Evolutionary conservation across 2,113 vertebrate genomes (phyloP), one percentile per base, ranked within the genome.

Genomic region (Atlantisia rogersi): DNA sequence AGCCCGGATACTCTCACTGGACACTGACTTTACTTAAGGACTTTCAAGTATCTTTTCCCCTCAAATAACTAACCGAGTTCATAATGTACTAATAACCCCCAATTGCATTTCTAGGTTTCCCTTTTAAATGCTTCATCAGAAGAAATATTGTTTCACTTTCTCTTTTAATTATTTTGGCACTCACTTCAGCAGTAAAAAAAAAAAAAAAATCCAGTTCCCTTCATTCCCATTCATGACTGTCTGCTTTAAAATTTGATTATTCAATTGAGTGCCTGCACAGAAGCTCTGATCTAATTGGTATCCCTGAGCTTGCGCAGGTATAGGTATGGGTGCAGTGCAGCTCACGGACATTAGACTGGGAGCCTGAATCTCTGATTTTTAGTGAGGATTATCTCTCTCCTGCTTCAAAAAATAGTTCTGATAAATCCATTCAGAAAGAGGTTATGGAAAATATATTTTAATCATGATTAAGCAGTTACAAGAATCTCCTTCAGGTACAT

Each of bases 201-300:
- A 70, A 70, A 64, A 8, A 48, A 48, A 42, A 71, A 46, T 52
- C 22, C 29, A 42, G 9, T 74, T 8, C 42, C 22, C 42, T 63
- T 69, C 52, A n/a, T 88, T 85, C 50, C 37, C 0, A 3, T 90
- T 92, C 82, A 67, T 1, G 4, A 75, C 80, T 67, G 84, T 81
- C 73, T 90, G 39, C 73, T 81, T 86, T 82, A 73, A 84, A 93
- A 91, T 59, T 69, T 78, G 68, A 64, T 96, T 92, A 82, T 88
- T 86, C 71, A 92, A 21, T 32, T 86, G 52, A 68, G 29, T 81
- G 60, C 31, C 29, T 78, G 29, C 3, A 6, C 48, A 78, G 82
- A 90, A 84, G 28, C 64, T 70, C 82, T 95, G 69, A 88, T 86
- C 35, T 86, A 86, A 93, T 86, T 2, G 2, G 4, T 25, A 32